Conservation (phyloP, 64 coral and sea anemone species). For the Stichodactyla mertensii region DNA sequence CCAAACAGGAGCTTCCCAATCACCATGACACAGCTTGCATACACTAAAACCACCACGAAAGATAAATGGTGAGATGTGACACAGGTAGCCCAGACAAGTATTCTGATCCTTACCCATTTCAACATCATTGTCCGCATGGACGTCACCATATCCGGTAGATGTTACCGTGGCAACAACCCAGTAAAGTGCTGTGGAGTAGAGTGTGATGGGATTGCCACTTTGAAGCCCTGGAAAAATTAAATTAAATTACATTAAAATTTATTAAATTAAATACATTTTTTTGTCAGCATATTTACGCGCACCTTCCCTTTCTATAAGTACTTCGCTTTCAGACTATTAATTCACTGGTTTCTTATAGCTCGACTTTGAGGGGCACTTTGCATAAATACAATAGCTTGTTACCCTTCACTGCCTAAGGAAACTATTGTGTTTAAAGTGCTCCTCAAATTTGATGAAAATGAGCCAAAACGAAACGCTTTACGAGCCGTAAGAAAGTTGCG, state of each 20-base stretch:
- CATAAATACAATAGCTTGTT: too few relatives aligned
- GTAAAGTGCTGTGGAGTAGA: constrained; percentile 67
- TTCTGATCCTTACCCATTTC: constrained; percentile 61
- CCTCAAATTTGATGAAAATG: too few relatives aligned
- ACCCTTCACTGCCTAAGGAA: too few relatives aligned
- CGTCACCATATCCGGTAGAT: constrained; percentile 82
- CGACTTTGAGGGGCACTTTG: too few relatives aligned
- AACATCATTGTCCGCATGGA: constrained; percentile 31
- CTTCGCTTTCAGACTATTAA: too few relatives aligned
- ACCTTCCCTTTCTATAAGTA: too few relatives aligned
- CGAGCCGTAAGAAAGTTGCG: too few relatives aligned
- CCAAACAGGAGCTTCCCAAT: constrained; percentile 80
- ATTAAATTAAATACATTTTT: not conserved
- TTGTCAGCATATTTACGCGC: too few relatives aligned
- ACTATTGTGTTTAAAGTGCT: too few relatives aligned
- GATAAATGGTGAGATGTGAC: not conserved
- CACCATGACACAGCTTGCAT: constrained; percentile 77
- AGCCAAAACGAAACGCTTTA: too few relatives aligned
- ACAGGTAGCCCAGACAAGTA: not conserved
- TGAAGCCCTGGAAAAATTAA: constrained; percentile 20
- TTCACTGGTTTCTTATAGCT: too few relatives aligned
- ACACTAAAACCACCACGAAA: constrained; percentile 27
- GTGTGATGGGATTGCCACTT: constrained; percentile 2
- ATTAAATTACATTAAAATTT: not conserved
- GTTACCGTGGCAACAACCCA: constrained; percentile 87